These are phyloP conservation scores for Engraulis encrasicolus DNA, from an alignment of 2,113 vertebrate genomes.

Conservation along the genomic window DNA sequence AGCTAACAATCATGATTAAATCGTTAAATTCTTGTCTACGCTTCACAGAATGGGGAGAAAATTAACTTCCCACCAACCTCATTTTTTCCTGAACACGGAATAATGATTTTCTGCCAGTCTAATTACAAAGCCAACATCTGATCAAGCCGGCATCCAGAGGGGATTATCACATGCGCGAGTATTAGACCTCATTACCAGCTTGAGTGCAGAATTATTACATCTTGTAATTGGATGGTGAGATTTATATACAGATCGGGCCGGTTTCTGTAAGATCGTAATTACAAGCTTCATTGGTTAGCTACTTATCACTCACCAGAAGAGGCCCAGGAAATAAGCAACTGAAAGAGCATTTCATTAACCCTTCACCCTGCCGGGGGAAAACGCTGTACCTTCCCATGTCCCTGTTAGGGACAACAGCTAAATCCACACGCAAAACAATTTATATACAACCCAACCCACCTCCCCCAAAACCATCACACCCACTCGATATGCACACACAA, in stretches of 20 bases:
- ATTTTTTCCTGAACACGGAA: conserved; percentile 96
- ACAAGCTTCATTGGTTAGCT: conserved; percentile 88
- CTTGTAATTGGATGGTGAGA: conserved; percentile 99
- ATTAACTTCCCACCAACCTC: conserved; percentile 99
- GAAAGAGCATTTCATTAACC: conserved; percentile 99
- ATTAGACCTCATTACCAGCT: conserved; percentile 99
- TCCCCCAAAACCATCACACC: no score
- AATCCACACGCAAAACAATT: conserved; percentile 94
- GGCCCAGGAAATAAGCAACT: conserved; percentile 95
- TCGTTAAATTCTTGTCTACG: conserved; percentile 99
- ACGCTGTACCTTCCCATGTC: conserved; percentile 93
- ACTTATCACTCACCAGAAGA: conserved; percentile 97
- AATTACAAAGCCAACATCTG: conserved; percentile 99
- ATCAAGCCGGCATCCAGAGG: conserved; percentile 99
- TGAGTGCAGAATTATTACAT: conserved; percentile 99
- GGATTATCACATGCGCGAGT: conserved; percentile 99
- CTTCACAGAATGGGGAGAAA: conserved; percentile 98
- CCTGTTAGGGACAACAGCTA: conserved; percentile 97
- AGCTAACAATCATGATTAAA: conserved; percentile 99
- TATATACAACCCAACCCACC: conserved; percentile 80
- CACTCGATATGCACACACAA: no score
- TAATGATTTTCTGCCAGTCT: conserved; percentile 99
- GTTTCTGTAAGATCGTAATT: conserved; percentile 90
- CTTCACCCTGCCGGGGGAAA: conserved; percentile 92
- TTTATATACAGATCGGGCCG: conserved; percentile 88